Percentiles rank a stretch among this genome's conserved stretches.
Conservation (phyloP, 1,140 invertebrate species). For the Dinoponera quadriceps region DNA sequence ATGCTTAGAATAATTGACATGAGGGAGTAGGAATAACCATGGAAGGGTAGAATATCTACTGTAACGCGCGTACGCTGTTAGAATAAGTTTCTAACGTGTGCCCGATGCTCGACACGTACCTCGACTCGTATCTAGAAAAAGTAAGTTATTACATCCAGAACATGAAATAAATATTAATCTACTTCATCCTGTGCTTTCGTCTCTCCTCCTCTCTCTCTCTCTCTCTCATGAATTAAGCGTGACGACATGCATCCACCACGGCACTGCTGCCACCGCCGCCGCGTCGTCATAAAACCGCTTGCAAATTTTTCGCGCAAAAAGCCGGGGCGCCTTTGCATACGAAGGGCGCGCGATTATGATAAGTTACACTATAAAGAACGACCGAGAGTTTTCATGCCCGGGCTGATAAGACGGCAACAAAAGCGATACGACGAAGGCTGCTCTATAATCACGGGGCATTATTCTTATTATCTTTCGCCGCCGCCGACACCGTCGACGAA, state of each 20-base stretch:
- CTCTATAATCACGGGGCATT: conserved; percentile 74
- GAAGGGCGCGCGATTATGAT: conserved; percentile 62
- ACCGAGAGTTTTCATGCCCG: conserved; percentile 64
- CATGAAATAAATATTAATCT: conserved; percentile 27
- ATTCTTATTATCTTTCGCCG: conserved; percentile 76
- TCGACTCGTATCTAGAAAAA: background rate
- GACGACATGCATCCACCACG: conserved; percentile 9
- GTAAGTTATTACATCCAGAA: conserved; percentile 5
- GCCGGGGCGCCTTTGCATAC: conserved; percentile 17
- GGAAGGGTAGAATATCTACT: background rate
- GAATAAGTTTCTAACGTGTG: no score
- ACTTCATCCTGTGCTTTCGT: background rate
- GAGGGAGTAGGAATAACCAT: background rate
- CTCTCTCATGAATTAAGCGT: conserved; percentile 22
- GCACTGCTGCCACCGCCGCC: background rate
- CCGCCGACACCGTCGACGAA: conserved; percentile 48
- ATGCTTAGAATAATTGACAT: background rate
- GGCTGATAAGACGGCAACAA: conserved; percentile 60
- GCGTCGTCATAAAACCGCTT: conserved; percentile 5
- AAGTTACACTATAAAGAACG: conserved; percentile 66
- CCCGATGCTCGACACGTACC: background rate
- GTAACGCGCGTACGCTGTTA: background rate
- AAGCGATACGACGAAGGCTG: conserved; percentile 69
- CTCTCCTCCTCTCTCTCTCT: conserved; percentile 1
- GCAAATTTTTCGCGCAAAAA: conserved; percentile 37